These are phyloP conservation scores for Nephila pilipes DNA, from an alignment of 1,140 invertebrate genomes.

Conservation along the genomic window DNA sequence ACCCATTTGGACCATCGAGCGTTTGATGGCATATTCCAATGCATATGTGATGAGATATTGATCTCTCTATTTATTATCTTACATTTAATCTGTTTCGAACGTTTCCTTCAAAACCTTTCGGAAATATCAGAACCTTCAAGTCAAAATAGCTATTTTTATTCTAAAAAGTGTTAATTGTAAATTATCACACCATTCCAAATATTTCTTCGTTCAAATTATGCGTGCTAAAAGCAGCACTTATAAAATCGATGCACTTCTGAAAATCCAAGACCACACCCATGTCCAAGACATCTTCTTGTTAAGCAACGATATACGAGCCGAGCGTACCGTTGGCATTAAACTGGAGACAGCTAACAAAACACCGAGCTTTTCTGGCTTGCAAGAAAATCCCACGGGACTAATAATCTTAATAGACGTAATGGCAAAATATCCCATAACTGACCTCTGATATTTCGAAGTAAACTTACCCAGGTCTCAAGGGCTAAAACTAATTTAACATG, in stretches of 20 bases:
- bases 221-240: neutral
- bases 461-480: neutral
- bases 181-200: no score
- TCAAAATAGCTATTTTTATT: no score
- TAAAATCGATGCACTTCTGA: neutral
- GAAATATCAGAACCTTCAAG: no score
- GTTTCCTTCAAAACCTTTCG: no score
- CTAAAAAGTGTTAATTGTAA: no score
- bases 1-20: no score
- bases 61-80: no score
- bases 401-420: slow-evolving; percentile 9
- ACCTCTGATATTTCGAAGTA: slow-evolving; percentile 15
- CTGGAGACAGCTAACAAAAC: neutral
- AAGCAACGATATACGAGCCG: neutral
- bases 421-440: neutral
- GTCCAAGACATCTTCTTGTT: neutral
- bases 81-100: no score
- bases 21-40: no score
- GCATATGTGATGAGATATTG: no score
- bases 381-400: neutral
- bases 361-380: neutral
- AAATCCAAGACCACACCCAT: neutral
- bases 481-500: neutral
- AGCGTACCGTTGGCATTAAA: neutral
- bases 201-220: neutral